These are phyloP conservation scores for Megaceryle torquata DNA, from an alignment of 2,113 vertebrate species.

Conservation along the genomic window DNA sequence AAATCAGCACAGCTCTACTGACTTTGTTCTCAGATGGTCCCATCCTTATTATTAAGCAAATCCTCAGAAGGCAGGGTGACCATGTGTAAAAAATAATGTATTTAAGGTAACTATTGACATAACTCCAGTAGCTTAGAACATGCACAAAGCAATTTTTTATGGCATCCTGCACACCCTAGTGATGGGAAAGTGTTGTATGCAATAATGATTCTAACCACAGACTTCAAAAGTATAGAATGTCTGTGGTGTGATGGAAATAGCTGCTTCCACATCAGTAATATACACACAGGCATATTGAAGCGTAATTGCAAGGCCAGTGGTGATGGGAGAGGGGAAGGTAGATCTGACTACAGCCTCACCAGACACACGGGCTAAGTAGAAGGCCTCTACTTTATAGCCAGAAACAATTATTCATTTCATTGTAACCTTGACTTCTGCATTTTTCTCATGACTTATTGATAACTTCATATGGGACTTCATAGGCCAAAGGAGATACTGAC, in stretches of 20 bases:
- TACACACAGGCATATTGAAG: neutral
- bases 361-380: neutral
- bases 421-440: constrained; percentile 46
- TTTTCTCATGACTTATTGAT: constrained; percentile 66
- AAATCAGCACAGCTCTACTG: neutral
- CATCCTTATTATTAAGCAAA: neutral
- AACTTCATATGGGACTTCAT: constrained; percentile 20
- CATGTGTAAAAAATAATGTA: neutral
- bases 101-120: constrained; percentile 11
- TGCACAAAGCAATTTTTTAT: constrained; percentile 19
- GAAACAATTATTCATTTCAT: constrained; percentile 56
- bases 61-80: neutral
- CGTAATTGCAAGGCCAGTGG: constrained; percentile 21
- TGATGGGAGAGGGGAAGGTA: neutral
- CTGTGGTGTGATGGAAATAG: constrained; percentile 26
- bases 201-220: constrained; percentile 51
- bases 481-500: constrained; percentile 45
- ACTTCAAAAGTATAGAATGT: constrained; percentile 62
- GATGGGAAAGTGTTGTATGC: constrained; percentile 44
- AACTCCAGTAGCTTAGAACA: constrained; percentile 12
- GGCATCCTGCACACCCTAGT: constrained; percentile 48
- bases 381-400: constrained; percentile 18
- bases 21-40: neutral
- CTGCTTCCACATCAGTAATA: constrained; percentile 40
- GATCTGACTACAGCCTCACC: neutral